These are phyloP conservation scores for Halcyon badia DNA, from an alignment of 2,797 vertebrate genomes.

Conservation along the genomic window DNA sequence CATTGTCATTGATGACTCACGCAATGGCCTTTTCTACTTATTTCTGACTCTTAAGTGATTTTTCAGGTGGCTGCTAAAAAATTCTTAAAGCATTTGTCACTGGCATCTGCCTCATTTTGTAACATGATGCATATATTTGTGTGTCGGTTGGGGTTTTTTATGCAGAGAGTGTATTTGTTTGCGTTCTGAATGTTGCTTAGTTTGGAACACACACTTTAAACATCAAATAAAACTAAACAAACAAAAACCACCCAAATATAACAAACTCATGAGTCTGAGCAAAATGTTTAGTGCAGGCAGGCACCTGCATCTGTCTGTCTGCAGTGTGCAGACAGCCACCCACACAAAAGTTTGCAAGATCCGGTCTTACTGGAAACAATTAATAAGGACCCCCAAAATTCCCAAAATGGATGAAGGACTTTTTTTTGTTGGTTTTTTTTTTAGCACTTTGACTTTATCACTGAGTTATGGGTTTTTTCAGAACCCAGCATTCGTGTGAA, in stretches of 20 bases:
- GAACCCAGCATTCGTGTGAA: not conserved
- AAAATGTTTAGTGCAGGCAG: conserved; percentile 1
- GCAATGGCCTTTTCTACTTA: conserved; percentile 17
- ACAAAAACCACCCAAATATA: not conserved
- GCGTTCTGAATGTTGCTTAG: not conserved
- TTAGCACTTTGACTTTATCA: not conserved
- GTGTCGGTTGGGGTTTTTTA: not conserved
- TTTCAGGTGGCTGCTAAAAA: conserved; percentile 67
- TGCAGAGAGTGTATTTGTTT: not conserved
- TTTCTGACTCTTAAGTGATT: conserved; percentile 66
- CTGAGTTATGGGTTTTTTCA: not conserved
- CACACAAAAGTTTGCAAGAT: not conserved
- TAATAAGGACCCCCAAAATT: conserved; percentile 24
- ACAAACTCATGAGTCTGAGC: not conserved
- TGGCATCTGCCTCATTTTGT: not conserved
- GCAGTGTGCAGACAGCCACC: conserved; percentile 26
- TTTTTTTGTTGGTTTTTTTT: not conserved
- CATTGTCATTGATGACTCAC: conserved; percentile 50
- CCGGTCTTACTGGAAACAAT: conserved; percentile 38
- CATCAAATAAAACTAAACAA: conserved; percentile 25
- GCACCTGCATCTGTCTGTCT: conserved; percentile 43
- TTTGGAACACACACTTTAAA: not conserved
- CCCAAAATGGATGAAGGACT: not conserved
- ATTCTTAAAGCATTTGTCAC: conserved; percentile 50
- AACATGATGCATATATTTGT: not conserved